These are phyloP conservation scores for Dynastes hyllus DNA, from an alignment of 2,888 invertebrate species.

Conservation along the genomic window DNA sequence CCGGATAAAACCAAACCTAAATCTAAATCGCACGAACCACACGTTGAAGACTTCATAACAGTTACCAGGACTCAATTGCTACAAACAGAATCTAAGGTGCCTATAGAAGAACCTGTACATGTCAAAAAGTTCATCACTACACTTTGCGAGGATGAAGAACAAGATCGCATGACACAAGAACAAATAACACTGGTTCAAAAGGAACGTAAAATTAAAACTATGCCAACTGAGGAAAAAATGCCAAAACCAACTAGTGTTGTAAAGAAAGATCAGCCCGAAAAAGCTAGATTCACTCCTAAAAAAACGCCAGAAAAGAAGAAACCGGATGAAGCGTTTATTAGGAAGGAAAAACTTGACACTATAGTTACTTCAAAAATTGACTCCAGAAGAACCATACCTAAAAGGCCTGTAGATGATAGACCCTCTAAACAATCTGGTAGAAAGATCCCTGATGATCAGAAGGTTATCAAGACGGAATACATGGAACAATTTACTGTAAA, in stretches of 20 bases:
- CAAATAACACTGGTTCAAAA: not conserved
- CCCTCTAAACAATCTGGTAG: conserved; percentile 49
- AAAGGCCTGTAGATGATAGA: not conserved
- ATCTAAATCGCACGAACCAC: conserved; percentile 54
- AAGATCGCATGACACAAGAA: conserved; percentile 50
- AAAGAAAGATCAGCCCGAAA: conserved; percentile 61
- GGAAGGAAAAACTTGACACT: conserved; percentile 55
- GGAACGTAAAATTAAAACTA: conserved; percentile 24
- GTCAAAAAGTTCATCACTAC: conserved; percentile 64
- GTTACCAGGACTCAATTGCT: conserved; percentile 39
- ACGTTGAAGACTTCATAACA: conserved; percentile 38
- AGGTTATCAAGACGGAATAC: conserved; percentile 49
- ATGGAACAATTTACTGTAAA: conserved; percentile 52
- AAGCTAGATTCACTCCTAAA: conserved; percentile 42
- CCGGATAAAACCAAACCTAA: conserved; percentile 53
- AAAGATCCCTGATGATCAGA: conserved; percentile 3
- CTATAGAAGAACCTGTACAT: conserved; percentile 65
- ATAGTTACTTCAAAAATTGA: not conserved
- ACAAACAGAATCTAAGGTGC: conserved; percentile 55
- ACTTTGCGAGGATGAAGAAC: conserved; percentile 64
- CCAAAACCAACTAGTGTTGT: conserved; percentile 58
- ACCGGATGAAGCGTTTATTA: conserved; percentile 52
- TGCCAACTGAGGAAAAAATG: conserved; percentile 34
- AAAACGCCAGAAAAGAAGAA: conserved; percentile 49
- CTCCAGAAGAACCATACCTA: not conserved